Evolutionary conservation across 2,888 invertebrate genomes (phyloP).

Genomic region (Monopis laevigella): DNA sequence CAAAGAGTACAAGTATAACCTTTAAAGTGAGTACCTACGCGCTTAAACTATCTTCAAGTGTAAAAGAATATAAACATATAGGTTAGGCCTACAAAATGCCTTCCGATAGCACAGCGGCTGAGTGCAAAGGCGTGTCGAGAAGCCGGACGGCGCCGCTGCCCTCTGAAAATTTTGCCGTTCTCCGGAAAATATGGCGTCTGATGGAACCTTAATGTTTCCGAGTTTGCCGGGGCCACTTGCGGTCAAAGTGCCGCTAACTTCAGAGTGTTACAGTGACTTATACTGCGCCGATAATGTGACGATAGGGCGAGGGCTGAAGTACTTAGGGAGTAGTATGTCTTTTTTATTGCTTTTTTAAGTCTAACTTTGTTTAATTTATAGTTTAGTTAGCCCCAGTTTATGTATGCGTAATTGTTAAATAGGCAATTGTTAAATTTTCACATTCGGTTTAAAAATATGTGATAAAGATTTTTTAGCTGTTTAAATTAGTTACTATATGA

Average conservation of each 20-base stretch:
- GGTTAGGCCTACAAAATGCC: conserved; percentile 42
- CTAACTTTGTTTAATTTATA: too few species aligned
- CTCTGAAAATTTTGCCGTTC: conserved; percentile 49
- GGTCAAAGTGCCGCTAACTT: conserved; percentile 29
- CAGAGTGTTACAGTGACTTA: not conserved
- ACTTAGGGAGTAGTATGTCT: not conserved
- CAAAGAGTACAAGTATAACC: too few species aligned
- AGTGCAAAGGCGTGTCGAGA: conserved; percentile 63
- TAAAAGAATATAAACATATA: conserved; percentile 14
- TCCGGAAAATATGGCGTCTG: conserved; percentile 60
- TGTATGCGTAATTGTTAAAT: too few species aligned
- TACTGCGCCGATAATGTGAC: too few species aligned
- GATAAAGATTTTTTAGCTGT: too few species aligned
- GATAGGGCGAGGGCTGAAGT: too few species aligned
- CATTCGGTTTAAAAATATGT: too few species aligned
- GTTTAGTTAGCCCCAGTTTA: too few species aligned
- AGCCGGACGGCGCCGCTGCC: conserved; percentile 42
- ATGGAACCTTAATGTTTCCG: conserved; percentile 65
- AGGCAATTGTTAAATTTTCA: too few species aligned
- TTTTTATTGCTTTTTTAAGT: too few species aligned
- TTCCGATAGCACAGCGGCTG: conserved; percentile 45
- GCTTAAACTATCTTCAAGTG: conserved; percentile 5
- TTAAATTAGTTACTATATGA: too few species aligned
- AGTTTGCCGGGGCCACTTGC: conserved; percentile 47
- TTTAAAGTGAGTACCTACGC: too few species aligned